Conservation (phyloP, 2,888 invertebrate species). For the Pseudococcus longispinus region DNA sequence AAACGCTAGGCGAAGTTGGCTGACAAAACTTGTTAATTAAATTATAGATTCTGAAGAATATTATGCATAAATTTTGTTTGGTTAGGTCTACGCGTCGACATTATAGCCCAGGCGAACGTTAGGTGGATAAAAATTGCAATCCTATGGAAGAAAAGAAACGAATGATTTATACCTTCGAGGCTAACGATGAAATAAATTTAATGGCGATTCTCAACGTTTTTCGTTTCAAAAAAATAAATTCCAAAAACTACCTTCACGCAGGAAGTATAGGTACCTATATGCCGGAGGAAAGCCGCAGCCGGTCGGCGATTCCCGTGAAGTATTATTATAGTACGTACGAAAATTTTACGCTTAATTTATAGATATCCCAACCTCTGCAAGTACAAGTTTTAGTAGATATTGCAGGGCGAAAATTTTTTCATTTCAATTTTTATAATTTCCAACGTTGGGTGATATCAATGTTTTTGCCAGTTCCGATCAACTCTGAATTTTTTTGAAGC, state of each 20-base stretch:
- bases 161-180: slow-evolving; percentile 37
- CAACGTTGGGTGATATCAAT: background rate
- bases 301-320: background rate
- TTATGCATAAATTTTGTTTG: background rate
- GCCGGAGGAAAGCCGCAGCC: background rate
- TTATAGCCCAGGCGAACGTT: background rate
- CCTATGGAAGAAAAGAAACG: slow-evolving; percentile 19
- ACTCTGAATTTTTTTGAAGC: background rate
- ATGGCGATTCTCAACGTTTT: background rate
- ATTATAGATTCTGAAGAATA: slow-evolving; percentile 38
- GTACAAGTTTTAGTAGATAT: background rate
- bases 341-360: slow-evolving; percentile 16
- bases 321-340: background rate
- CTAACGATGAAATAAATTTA: slow-evolving; percentile 33
- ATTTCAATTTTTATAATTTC: background rate
- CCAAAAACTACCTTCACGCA: slow-evolving; percentile 15
- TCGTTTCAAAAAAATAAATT: slow-evolving; percentile 18
- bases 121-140: slow-evolving; percentile 19
- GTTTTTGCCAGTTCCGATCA: background rate
- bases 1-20: slow-evolving; percentile 9
- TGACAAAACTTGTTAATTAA: slow-evolving; percentile 42
- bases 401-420: background rate
- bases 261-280: slow-evolving; percentile 31
- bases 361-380: background rate
- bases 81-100: background rate